Conservation (phyloP, 2,113 vertebrate species). For the Leptobrachium leishanense region DNA sequence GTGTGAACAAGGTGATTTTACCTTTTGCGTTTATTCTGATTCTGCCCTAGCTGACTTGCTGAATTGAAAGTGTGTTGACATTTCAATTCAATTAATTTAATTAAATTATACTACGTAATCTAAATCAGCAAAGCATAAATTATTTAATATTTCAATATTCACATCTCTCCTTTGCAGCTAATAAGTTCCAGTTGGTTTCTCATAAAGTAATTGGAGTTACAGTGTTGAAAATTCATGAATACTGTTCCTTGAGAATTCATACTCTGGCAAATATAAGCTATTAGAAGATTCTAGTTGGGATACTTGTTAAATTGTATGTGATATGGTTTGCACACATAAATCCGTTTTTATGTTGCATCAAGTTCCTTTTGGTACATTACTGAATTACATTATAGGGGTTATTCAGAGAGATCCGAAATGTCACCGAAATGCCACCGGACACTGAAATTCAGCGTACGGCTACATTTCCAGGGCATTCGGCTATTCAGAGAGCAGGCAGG, state of each 20-base stretch:
- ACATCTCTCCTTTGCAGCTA: slow-evolving; percentile 38
- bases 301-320: not conserved
- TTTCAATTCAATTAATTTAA: slow-evolving; percentile 48
- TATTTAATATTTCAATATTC: slow-evolving; percentile 30
- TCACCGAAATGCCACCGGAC: too few species aligned
- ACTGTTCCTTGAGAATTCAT: slow-evolving; percentile 31
- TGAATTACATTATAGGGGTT: too few species aligned
- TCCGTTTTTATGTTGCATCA: too few species aligned
- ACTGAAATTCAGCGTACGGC: too few species aligned
- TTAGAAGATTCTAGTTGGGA: not conserved
- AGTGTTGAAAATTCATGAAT: slow-evolving; percentile 36
- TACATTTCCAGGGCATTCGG: too few species aligned
- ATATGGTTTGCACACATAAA: not conserved
- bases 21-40: slow-evolving; percentile 19
- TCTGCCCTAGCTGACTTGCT: slow-evolving; percentile 15
- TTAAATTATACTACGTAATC: slow-evolving; percentile 47
- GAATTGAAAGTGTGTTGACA: slow-evolving; percentile 31
- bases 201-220: slow-evolving; percentile 46
- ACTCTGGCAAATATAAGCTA: slow-evolving; percentile 8
- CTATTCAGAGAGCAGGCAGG: too few species aligned
- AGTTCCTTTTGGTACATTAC: too few species aligned
- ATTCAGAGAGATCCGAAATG: too few species aligned
- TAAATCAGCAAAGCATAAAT: slow-evolving; percentile 48
- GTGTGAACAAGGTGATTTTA: not conserved
- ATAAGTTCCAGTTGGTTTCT: slow-evolving; percentile 46